Base-by-base conservation (phyloP, 2,888 invertebrate species). In the Spatulosminthurus flaviceps region DNA sequence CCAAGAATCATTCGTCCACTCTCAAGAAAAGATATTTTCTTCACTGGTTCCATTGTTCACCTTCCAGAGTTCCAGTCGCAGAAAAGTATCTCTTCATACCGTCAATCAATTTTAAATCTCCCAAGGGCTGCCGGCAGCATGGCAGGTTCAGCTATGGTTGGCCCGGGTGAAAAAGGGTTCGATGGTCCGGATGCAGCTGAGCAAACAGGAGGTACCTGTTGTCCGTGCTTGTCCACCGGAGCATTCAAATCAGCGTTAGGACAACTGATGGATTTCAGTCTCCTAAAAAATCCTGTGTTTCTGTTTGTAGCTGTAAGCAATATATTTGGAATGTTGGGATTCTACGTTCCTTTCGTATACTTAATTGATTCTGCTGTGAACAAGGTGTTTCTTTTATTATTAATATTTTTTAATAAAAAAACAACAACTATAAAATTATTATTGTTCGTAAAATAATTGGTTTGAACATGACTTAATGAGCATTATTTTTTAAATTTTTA, bases 331-430 rank as follows among this genome's bases (percentile, higher is more conserved):
- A 97, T 98, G 94, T 94, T 97, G 77, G 98, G 98, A 83, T 92
- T 98, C 78, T 97, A 97, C 88, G 95, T 98, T 84, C 98, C 98
- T 60, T 98, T 97, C 88, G 95, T 97, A 72, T 98, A 95, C 87
- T 91, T 98, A 78, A 95, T 96, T 28, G 94, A 96, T 86, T 93
- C 93, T 77, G 94, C 94, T 16, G 90, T 88, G 80, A 88, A 90
- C 78, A 92, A 92, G 86, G 93, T 93, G 88, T 90, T 91, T 89
- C 76, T 21, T n/a, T 0, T 24, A 61, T 11, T 29, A 61, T 21
- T 60, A 41, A 41, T 16, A 1, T n/a, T n/a, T 11, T 67, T 60
- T 74, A 29, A 70, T 29, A 28, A 28, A 51, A 2, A 64, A 77
- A 29, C 34, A 72, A 24, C 24, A 13, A 19, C 21, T 24, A 24